Evolutionary conservation across 2,113 vertebrate species (phyloP), one percentile per base, ranked within the genome.

Genomic region (Corythornis vintsioides): DNA sequence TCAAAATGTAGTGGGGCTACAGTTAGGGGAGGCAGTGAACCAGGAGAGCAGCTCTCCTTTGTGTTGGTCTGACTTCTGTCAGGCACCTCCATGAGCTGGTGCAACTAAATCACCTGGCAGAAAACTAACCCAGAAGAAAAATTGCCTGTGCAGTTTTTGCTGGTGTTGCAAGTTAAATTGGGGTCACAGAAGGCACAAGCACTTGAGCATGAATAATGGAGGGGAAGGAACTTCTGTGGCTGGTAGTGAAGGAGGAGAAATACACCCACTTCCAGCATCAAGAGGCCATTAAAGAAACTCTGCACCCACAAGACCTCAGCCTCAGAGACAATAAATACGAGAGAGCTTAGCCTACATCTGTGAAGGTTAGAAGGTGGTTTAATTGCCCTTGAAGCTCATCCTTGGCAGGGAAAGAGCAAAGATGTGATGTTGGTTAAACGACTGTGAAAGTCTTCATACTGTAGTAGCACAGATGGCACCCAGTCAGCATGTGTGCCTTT

Each of bases 181-280:
- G 82, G 31, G 25, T 83, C 64, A 56, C 31, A 42, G 50, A 47
- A 92, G 33, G 63, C 64, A 89, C 33, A 38, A 26, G 45, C 63
- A 43, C 25, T 21, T 0, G 0, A 9, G 81, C 0, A 0, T 63
- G 63, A 59, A 10, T 33, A 66, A 48, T 2, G 0, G n/a, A 72
- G 28, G 16, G 35, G 28, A 87, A 10, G 65, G 26, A 84, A 61
- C 40, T 86, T 60, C 11, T 50, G 21, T n/a, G 50, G 55, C 45
- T 28, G n/a, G 25, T 12, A 10, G 6, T 3, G 38, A 79, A 38
- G 75, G 55, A 83, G 47, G 55, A 92, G 50, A 70, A 87, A n/a
- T 43, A 29, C 6, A 75, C 28, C 31, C 6, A 7, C 40, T 75
- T 61, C 12, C 33, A 77, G 47, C 42, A 42, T 2, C 50, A 11